Evolutionary conservation across 2,888 invertebrate species (phyloP), one percentile per base, ranked within the genome.

Genomic region (Melanchra persicariae): DNA sequence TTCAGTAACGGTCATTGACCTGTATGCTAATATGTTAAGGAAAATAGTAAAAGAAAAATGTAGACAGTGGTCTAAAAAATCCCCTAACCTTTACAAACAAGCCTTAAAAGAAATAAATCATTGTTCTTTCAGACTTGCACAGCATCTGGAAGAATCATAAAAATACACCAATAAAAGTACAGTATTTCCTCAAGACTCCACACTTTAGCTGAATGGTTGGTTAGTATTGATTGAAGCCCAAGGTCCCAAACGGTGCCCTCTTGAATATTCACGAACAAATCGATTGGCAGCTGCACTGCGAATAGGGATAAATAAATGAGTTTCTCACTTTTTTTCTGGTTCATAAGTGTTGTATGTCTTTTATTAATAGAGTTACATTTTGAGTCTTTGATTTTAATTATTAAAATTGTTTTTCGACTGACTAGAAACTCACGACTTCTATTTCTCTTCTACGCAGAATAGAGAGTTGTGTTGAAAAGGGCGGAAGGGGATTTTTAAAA

Each of bases 201-300:
- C 3, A 24, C 17, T 65, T 54, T 10, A 43, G 37, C 15, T 52
- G 43, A 47, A 47, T 15, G 40, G 12, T 12, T 40, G 19, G 22
- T 37, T 22, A 6, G 55, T 69, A 79, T 69, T 74, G 68, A 75
- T 74, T 84, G 24, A 68, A 49, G 60, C 30, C 45, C 49, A 60
- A 37, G 24, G n/a, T 10, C 24, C 51, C n/a, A 47, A 37, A 40
- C 52, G 62, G 70, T 26, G 26, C 22, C 37, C 67, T 74, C 19
- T 73, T 77, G 80, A 83, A 80, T 85, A 83, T 83, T 85, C 74
- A 83, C 52, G 66, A 82, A 19, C 52, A 40, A 60, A 61, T 52
- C 66, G 55, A 74, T 82, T 74, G 85, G 74, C 61, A 77, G 62
- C 61, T 82, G 69, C 62, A 70, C 47, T 47, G 47, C 9, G 22